These are phyloP conservation scores for Notothenia coriiceps DNA, from an alignment of 2,113 vertebrate species.

Conservation along the genomic window DNA sequence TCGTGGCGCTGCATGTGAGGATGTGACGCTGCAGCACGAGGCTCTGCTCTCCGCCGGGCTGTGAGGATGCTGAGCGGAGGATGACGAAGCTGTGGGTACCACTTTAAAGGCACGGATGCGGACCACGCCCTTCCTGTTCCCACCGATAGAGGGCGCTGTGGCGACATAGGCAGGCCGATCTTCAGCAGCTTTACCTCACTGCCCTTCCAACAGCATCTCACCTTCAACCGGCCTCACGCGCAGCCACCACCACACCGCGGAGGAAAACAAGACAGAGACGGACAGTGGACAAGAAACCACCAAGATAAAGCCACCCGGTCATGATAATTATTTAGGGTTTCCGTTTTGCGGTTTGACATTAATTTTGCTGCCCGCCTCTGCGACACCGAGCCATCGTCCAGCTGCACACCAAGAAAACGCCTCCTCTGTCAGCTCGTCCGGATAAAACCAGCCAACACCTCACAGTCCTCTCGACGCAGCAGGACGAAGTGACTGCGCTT, in stretches of 20 bases:
- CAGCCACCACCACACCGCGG: constrained; percentile 39
- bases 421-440: background rate
- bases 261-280: background rate
- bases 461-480: background rate
- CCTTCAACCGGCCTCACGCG: constrained; percentile 74
- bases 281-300: background rate
- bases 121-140: constrained; percentile 76
- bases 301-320: background rate
- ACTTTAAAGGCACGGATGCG: constrained; percentile 72
- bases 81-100: constrained; percentile 64
- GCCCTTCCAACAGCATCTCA: constrained; percentile 79
- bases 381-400: constrained; percentile 65
- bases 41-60: constrained; percentile 17
- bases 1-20: background rate
- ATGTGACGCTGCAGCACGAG: constrained; percentile 33
- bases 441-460: background rate
- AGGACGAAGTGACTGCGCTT: constrained; percentile 10
- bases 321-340: constrained; percentile 73
- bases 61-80: constrained; percentile 18
- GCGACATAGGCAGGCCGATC: constrained; percentile 16
- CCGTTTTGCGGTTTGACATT: constrained; percentile 49
- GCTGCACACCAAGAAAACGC: constrained; percentile 50
- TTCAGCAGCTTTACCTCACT: constrained; percentile 65
- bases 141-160: constrained; percentile 59
- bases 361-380: constrained; percentile 61